phyloP scores from a whole-genome alignment of 2,113 vertebrate genomes.

The Tachysurus vachellii region DNA sequence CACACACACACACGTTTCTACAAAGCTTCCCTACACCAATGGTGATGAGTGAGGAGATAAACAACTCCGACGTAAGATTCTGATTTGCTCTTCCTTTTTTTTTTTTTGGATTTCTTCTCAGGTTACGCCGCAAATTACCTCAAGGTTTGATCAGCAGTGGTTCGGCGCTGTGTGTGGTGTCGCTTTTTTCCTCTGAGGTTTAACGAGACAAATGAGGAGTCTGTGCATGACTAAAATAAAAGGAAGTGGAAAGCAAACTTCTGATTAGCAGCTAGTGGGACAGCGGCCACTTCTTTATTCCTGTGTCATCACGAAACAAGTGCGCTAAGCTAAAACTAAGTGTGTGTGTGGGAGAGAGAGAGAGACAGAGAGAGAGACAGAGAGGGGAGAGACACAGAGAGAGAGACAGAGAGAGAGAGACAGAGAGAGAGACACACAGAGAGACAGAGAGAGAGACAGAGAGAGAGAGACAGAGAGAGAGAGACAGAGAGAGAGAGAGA shows the following conservation, averaged over 20 bases:
- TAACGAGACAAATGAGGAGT: background rate
- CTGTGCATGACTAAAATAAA: slow-evolving; percentile 1
- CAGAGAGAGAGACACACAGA: no score
- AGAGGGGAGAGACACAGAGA: no score
- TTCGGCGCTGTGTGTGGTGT: background rate
- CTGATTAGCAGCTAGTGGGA: background rate
- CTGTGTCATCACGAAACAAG: slow-evolving; percentile 21
- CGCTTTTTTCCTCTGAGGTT: background rate
- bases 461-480: background rate
- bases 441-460: no score
- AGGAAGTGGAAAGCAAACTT: slow-evolving; percentile 27
- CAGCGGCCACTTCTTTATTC: background rate
- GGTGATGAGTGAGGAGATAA: background rate
- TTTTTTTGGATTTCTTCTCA: background rate
- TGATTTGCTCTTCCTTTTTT: background rate
- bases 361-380: background rate
- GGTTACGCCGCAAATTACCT: no score
- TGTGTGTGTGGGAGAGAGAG: background rate
- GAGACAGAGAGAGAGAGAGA: background rate
- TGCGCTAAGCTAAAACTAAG: background rate
- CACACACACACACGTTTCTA: slow-evolving; percentile 22
- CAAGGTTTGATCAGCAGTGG: background rate
- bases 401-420: no score
- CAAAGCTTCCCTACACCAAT: background rate
- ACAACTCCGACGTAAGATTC: background rate